Percentiles rank a stretch among this genome's conserved stretches.
These are phyloP conservation scores for Lophius piscatorius DNA, from an alignment of 2,113 vertebrate genomes.

Conservation along the genomic window DNA sequence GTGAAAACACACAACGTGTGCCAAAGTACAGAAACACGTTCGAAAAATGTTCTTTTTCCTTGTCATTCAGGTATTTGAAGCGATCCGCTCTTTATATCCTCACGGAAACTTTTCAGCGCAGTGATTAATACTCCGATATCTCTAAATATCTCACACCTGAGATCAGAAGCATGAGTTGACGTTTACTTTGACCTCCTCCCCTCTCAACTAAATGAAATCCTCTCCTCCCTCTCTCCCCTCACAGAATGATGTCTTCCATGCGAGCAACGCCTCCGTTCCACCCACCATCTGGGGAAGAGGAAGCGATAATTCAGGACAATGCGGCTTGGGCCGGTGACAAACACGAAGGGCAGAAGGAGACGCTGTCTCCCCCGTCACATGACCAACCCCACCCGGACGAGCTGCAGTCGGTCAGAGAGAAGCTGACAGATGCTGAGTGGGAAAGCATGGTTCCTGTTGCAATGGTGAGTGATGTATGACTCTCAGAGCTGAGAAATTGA, in stretches of 20 bases:
- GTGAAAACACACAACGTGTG: no score
- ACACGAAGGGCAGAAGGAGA: constrained; percentile 77
- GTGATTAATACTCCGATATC: no score
- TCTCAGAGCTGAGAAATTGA: constrained; percentile 17
- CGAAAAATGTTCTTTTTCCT: no score
- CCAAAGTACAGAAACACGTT: no score
- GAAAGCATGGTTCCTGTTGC: constrained; percentile 85
- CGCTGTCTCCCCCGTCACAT: constrained; percentile 83
- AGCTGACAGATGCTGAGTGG: constrained; percentile 87
- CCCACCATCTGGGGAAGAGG: constrained; percentile 87
- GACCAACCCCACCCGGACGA: constrained; percentile 85
- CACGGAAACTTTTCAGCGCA: no score
- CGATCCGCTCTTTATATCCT: no score
- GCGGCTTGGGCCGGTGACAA: constrained; percentile 85
- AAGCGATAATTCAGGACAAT: constrained; percentile 85
- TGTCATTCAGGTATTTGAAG: no score
- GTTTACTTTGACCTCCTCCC: neutral
- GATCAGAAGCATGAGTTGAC: no score
- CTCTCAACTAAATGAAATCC: neutral
- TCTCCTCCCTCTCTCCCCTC: constrained; percentile 9
- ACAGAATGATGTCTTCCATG: constrained; percentile 98
- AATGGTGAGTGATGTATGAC: constrained; percentile 82
- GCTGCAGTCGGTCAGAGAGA: constrained; percentile 84
- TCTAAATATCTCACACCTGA: no score
- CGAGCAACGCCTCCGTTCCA: constrained; percentile 92